Base-by-base conservation (phyloP, 2,113 vertebrate genomes). In the Typhlomys cinereus region DNA sequence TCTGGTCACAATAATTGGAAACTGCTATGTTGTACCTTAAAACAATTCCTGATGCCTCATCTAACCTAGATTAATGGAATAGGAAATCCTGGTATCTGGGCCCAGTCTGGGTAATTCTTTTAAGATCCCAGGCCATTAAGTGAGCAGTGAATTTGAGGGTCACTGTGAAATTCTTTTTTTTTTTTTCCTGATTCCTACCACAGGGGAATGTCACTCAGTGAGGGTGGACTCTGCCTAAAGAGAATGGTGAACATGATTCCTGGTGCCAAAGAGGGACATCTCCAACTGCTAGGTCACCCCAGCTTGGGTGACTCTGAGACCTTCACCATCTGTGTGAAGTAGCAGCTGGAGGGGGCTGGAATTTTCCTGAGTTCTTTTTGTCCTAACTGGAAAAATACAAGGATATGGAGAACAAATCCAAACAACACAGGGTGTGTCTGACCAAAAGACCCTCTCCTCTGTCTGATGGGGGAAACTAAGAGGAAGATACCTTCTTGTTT, bases 131-230 rank as follows among this genome's bases (percentile, higher is more conserved):
- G 73, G 17, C 10, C 21, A 52, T 23, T 52, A 12, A 87, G 3
- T 2, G 1, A 1, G n/a, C 5, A 79, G 31, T 25, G 18, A 34
- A 2, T 25, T 50, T 13, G 50, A 70, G 52, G 3, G 23, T 13
- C 18, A 4, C 1, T 4, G 1, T 1, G 23, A 73, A 31, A 29
- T 15, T 20, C 0, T 4, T 76, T 34, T 71, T 15, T 20, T 0
- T 4, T 76, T 34, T 71, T 59, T 64, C 21, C 48, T 69, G 39
- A 13, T 9, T 61, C 9, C 31, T n/a, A 0, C 3, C 0, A 0
- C 27, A 48, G 41, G 18, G 36, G 5, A 62, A 5, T 31, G 10
- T 27, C 18, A n/a, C 59, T 83, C 31, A n/a, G 2, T 44, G 39
- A 44, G 25, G 25, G 2, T 46, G 21, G 36, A 17, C 23, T 34